A percentile compares a stretch with the other conserved stretches of the same genome.
phyloP scores from a whole-genome alignment of 2,113 vertebrate species.

The Excalfactoria chinensis region DNA sequence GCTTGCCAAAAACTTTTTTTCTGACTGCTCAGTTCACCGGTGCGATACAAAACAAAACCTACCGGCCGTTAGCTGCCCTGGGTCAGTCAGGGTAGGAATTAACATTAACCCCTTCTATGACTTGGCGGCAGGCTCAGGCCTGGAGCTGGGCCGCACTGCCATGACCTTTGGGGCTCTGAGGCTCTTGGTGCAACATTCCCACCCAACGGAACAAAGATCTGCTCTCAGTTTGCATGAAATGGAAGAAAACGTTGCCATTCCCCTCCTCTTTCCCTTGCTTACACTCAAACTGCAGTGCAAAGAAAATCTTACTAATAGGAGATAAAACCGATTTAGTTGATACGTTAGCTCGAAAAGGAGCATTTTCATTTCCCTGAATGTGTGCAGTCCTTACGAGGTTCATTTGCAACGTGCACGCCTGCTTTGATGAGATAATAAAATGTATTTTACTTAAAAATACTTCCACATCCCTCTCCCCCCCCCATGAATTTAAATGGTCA shows the following conservation, averaged over 20 bases:
- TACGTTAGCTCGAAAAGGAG: conserved; percentile 45
- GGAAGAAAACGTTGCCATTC: not conserved
- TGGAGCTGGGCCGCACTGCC: not conserved
- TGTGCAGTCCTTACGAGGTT: conserved; percentile 23
- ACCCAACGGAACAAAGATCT: not conserved
- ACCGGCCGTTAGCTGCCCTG: conserved; percentile 82
- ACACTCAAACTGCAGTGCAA: not conserved
- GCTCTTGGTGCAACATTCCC: not conserved
- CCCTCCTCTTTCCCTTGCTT: conserved; percentile 2
- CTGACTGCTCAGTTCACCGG: conserved; percentile 63
- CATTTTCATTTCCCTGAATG: conserved; percentile 23
- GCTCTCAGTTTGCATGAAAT: not conserved
- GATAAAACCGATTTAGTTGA: conserved; percentile 6
- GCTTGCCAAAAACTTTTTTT: conserved; percentile 78
- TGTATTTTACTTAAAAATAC: conserved; percentile 64
- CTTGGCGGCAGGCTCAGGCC: not conserved
- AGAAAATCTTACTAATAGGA: conserved; percentile 39
- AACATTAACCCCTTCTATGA: conserved; percentile 47
- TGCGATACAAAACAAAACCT: conserved; percentile 81
- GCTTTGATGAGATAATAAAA: conserved; percentile 68
- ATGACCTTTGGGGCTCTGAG: fast-evolving
- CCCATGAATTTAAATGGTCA: conserved; percentile 28
- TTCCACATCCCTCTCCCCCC: not conserved
- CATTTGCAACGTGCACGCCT: conserved; percentile 50
- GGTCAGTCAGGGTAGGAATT: conserved; percentile 29